phyloP scores from a whole-genome alignment of 2,888 invertebrate species.

The Gortyna flavago region DNA sequence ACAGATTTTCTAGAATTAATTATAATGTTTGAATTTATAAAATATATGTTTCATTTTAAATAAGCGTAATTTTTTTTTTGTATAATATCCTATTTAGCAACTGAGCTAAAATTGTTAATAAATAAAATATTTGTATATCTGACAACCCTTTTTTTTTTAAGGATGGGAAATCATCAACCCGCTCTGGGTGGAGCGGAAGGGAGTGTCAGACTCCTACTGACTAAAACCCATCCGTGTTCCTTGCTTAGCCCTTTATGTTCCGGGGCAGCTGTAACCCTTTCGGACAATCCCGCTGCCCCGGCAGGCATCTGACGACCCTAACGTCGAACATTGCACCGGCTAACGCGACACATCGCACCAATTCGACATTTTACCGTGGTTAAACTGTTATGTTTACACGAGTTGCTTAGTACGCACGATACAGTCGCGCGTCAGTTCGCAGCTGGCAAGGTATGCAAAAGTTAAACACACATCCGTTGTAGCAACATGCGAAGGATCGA shows the following conservation, averaged over 20 bases:
- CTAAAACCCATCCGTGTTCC: no score
- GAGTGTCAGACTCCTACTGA: no score
- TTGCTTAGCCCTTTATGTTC: no score
- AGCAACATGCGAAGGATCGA: slow-evolving; percentile 44
- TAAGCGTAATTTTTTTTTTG: not conserved
- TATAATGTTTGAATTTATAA: not conserved
- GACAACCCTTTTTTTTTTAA: no score
- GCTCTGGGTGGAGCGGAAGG: no score
- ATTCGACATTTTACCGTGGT: slow-evolving; percentile 73
- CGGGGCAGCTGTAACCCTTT: no score
- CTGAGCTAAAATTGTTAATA: not conserved
- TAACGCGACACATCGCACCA: slow-evolving; percentile 60
- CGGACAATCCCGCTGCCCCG: no score
- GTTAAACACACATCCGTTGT: slow-evolving; percentile 45
- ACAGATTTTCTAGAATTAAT: not conserved
- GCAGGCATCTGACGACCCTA: slow-evolving; percentile 61
- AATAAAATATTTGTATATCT: not conserved
- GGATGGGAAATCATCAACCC: no score
- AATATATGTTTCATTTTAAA: not conserved
- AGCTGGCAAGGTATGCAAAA: slow-evolving; percentile 70
- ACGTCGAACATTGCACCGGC: slow-evolving; percentile 38
- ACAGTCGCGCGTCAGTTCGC: slow-evolving; percentile 67
- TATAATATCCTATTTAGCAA: not conserved
- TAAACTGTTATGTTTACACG: slow-evolving; percentile 81
- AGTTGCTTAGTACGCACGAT: slow-evolving; percentile 75